Base-by-base conservation (phyloP, 64 coral and sea anemone genomes). In the Trachythela sp. region DNA sequence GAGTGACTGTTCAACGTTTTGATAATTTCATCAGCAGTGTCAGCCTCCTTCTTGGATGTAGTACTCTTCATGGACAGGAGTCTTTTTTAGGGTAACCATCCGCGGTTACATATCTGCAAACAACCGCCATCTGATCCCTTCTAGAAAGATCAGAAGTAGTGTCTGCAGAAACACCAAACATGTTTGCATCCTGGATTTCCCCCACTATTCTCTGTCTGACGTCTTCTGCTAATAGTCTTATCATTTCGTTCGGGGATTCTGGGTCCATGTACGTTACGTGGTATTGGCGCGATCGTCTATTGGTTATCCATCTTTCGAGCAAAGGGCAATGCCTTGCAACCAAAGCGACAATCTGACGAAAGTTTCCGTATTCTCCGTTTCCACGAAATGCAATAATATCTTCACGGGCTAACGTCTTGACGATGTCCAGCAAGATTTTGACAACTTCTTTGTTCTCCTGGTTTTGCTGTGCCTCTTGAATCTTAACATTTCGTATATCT, bases 21-120 rank as follows among this genome's bases (percentile, higher is more conserved):
- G 18, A 70, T 70, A 26, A 70, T 70, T 70, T 70, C 64, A 32
- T 70, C 64, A 70, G 64, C 64, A 70, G 64, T 70, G 64, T 70
- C 64, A 22, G 64, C 64, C 20, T 22, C 64, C 64, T 70, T 70
- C 64, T 70, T 70, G 18, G 64, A 70, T 70, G 64, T 70, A 26
- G 64, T 70, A 22, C 64, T 70, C 64, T 70, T 70, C 64, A 70
- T 70, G 8, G 64, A 70, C 64, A 70, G 24, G 64, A 70, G 64
- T 70, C 64, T 70, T 70, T 70, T 22, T 70, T 70, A 9, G 64
- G 64, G 64, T 70, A 7, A 70, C 64, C 64, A 70, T 22, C 24
- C 8, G 64, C 64, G 24, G 8, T 70, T 70, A 70, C 64, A 70
- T 70, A 70, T 70, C 64, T 70, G 24, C 64, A 70, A 26, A 70